A percentile compares a stretch with the other conserved stretches of the same genome.
Conservation (phyloP, 1,140 invertebrate species). For the Drosophila parabipectinata region DNA sequence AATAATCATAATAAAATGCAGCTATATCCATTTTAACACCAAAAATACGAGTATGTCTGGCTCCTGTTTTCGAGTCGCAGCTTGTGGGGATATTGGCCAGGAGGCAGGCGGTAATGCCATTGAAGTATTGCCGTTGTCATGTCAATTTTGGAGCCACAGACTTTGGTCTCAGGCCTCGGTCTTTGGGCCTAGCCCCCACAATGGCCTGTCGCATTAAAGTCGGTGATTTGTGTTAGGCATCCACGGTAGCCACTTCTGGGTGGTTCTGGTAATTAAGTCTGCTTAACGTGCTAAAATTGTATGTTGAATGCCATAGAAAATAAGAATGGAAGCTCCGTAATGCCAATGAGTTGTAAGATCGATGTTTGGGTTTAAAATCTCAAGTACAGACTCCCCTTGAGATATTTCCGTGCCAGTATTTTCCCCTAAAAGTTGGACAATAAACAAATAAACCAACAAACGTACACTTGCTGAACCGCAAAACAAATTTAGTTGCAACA, state of each 20-base stretch:
- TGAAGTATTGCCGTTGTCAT: constrained; percentile 78
- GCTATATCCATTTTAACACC: constrained; percentile 82
- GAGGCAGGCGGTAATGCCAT: constrained; percentile 10
- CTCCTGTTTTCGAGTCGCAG: constrained; percentile 14
- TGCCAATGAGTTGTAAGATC: not conserved
- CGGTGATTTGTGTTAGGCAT: constrained; percentile 77
- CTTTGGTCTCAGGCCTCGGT: too few relatives aligned
- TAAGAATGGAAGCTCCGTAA: constrained; percentile 20
- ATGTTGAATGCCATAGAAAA: constrained; percentile 40
- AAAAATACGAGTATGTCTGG: constrained; percentile 67
- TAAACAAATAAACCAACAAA: constrained; percentile 8
- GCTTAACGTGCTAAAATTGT: constrained; percentile 68
- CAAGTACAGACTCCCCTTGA: not conserved
- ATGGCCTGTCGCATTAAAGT: constrained; percentile 73
- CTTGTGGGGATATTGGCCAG: not conserved
- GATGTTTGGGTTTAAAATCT: not conserved
- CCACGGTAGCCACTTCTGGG: constrained; percentile 63
- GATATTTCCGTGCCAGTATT: not conserved
- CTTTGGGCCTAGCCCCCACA: not conserved
- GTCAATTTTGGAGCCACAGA: constrained; percentile 55
- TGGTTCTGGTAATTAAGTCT: constrained; percentile 73
- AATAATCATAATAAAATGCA: constrained; percentile 83
- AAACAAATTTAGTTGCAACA: constrained; percentile 49
- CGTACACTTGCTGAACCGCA: constrained; percentile 39
- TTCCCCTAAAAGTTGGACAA: not conserved